Conservation (phyloP, 1,140 invertebrate species). For the Trichoplusia ni region DNA sequence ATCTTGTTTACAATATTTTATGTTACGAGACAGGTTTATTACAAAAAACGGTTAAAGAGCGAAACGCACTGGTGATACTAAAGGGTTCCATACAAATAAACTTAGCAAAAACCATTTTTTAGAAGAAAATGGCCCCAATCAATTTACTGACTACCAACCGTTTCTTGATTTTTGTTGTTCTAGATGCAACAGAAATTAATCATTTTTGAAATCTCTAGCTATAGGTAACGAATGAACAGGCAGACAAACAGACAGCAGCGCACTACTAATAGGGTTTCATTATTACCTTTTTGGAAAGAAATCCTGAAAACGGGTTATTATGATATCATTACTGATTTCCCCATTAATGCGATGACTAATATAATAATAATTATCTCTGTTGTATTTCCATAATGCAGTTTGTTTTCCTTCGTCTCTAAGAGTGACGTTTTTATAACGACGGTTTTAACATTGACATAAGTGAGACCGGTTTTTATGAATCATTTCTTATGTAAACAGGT, state of each 20-base stretch:
- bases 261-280: background rate
- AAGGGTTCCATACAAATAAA: too few relatives aligned
- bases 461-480: constrained; percentile 30
- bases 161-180: too few relatives aligned
- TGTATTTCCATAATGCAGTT: constrained; percentile 18
- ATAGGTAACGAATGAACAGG: too few relatives aligned
- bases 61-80: too few relatives aligned
- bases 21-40: too few relatives aligned
- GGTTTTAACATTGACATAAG: background rate
- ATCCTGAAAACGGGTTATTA: background rate
- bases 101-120: too few relatives aligned
- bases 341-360: constrained; percentile 6
- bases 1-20: too few relatives aligned
- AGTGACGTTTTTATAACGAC: constrained; percentile 1
- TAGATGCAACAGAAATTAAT: too few relatives aligned
- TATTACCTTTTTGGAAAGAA: too few relatives aligned
- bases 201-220: background rate
- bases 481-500: constrained; percentile 50
- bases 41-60: too few relatives aligned
- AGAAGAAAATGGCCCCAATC: too few relatives aligned
- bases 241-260: background rate
- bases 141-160: too few relatives aligned
- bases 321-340: background rate
- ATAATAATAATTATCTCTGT: background rate
- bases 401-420: background rate